Base-by-base conservation (phyloP, 1,140 invertebrate genomes). In the Aphidius gifuensis region DNA sequence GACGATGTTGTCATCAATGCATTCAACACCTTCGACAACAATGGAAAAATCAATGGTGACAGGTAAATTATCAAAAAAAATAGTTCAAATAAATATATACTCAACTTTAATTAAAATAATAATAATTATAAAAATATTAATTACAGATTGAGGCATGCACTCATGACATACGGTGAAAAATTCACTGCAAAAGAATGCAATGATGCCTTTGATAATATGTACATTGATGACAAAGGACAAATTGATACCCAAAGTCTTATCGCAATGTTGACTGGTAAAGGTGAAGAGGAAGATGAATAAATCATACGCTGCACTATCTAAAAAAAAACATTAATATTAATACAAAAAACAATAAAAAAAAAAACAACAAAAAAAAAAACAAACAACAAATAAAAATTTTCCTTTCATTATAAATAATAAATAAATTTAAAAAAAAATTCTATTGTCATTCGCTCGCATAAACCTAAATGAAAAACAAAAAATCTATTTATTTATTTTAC, bases 81-180 rank as follows among this genome's bases (percentile, higher is more conserved):
- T 7, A n/a, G 40, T 5, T 46, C 1, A 61, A 39, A 55, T 47
- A 44, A 4, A n/a, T 56, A 8, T 53, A 47, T 46, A 49, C 4
- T 21, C 16, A 55, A 47, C 48, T 51, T 32, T 47, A 40, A 49
- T 42, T 23, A 61, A 38, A 23, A 6, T 60, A 38, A 46, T 47
- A 49, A 9, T 38, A 45, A 32, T 46, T 44, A 40, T 40, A 39
- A 57, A 57, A 39, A 49, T 49, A 50, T 59, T 68, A 56, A 70
- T 78, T 82, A 11, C 71, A 92, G 94, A 80, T 86, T 99, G 81
- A 93, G 94, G 82, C 92, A 96, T 80, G 90, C 93, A 66, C 86
- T 99, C 73, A 90, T 92, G 87, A 96, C 93, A 80, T 98, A 92
- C 88, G 96, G 96, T 70, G 96, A 99, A 78, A 98, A 97, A 84